Evolutionary conservation across 2,888 invertebrate species (phyloP), one percentile per base, ranked within the genome.

Genomic region (Acanthosepion esculentum): DNA sequence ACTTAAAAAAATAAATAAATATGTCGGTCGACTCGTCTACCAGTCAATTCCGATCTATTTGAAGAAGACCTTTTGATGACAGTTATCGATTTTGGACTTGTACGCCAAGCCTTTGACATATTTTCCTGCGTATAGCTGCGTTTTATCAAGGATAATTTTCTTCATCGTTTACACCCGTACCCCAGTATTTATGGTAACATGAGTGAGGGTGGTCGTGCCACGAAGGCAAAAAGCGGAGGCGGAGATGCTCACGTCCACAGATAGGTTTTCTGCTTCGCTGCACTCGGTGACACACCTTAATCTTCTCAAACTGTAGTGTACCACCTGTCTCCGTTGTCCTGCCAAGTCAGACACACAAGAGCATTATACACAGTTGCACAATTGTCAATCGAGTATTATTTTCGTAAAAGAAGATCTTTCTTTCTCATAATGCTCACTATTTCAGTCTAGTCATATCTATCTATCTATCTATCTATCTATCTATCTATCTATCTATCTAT

Each of bases 291-390:
- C 78, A 78, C 78, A 33, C 78, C 78, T 33, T 78, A 12, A n/a
- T 59, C 59, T 59, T 59, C 59, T 33, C 78, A 15, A n/a, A 78
- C 78, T n/a, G 33, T 12, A n/a, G 78, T 78, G 78, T 78, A n/a
- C 78, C 78, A 78, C 78, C 78, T 78, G 78, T 78, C 78, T 78
- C 78, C n/a, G 78, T 33, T 78, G n/a, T 78, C n/a, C n/a, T n/a
- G 33, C 78, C 33, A 18, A 78, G 12, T 78, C n/a, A 78, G 78
- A n/a, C 78, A 78, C 78, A 78, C n/a, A 78, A 33, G 78, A 78
- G 33, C 78, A 78, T 78, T 78, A n/a, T 78, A 15, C 78, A 78
- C 78, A 78, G 10, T 78, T 78, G 78, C 18, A 10, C 78, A 41
- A 41, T 41, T 41, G 41, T 41, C 41, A 41, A 78, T n/a, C n/a